These are phyloP conservation scores for Eupithecia insigniata DNA, from an alignment of 2,888 invertebrate species.

Conservation along the genomic window DNA sequence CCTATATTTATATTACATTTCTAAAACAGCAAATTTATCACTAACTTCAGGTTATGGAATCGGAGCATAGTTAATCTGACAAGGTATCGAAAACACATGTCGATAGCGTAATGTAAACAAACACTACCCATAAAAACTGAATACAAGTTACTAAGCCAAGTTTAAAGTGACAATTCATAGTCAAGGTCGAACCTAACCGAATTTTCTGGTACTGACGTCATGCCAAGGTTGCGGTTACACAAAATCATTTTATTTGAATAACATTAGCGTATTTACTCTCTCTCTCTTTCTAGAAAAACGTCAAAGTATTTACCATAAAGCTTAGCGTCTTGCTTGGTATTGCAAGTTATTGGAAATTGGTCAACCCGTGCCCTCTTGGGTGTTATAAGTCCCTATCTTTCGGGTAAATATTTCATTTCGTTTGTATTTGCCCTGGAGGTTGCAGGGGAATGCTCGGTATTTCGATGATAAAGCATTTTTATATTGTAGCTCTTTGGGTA, in stretches of 20 bases:
- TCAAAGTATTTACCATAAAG: too few relatives aligned
- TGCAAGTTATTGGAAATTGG: slow-evolving; percentile 25
- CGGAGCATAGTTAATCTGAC: too few relatives aligned
- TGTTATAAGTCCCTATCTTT: slow-evolving; percentile 24
- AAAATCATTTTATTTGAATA: slow-evolving; percentile 41
- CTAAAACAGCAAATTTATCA: too few relatives aligned
- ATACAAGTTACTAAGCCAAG: not conserved
- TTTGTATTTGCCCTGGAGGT: slow-evolving; percentile 13
- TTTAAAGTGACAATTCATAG: not conserved
- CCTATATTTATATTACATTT: too few relatives aligned
- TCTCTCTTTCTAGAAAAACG: too few relatives aligned
- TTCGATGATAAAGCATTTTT: slow-evolving; percentile 19
- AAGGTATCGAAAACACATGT: not conserved
- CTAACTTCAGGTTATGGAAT: too few relatives aligned
- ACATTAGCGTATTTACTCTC: slow-evolving; percentile 41
- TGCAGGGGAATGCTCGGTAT: slow-evolving; percentile 9
- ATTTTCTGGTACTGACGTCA: not conserved
- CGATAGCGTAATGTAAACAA: not conserved
- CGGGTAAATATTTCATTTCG: slow-evolving; percentile 28
- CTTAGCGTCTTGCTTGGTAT: slow-evolving; percentile 26
- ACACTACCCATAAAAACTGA: not conserved
- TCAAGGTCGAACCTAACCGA: slow-evolving; percentile 4
- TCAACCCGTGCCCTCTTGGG: slow-evolving; percentile 19
- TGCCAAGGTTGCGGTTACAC: slow-evolving; percentile 39
- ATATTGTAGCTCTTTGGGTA: slow-evolving; percentile 7